These are phyloP conservation scores for Origma solitaria DNA, from an alignment of 2,113 vertebrate genomes.

Conservation along the genomic window DNA sequence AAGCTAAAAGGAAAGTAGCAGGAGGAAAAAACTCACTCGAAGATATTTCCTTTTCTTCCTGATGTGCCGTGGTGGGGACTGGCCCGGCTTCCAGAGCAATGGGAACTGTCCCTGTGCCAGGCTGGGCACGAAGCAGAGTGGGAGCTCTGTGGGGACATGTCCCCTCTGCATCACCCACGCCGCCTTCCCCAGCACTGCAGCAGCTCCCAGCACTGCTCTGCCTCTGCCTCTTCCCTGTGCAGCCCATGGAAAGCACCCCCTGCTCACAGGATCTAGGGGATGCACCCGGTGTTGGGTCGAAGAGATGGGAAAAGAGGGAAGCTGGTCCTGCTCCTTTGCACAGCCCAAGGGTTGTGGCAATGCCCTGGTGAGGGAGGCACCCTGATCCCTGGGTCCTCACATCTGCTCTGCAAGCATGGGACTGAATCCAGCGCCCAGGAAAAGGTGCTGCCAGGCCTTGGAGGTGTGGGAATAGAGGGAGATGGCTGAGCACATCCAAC, in stretches of 20 bases:
- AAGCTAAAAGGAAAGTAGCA: neutral
- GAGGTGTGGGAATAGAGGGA: fast-evolving
- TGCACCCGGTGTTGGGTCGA: fast-evolving
- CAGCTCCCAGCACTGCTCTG: neutral
- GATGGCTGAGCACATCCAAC: neutral
- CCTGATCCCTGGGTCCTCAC: neutral
- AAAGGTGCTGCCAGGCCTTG: neutral
- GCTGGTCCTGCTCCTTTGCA: neutral
- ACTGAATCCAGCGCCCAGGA: neutral
- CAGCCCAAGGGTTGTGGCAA: neutral
- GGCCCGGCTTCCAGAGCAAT: neutral
- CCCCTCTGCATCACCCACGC: neutral
- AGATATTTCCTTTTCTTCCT: neutral
- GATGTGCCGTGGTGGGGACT: neutral
- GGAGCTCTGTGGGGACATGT: neutral
- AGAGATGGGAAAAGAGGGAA: neutral
- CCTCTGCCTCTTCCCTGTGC: neutral
- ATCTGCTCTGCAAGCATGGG: fast-evolving
- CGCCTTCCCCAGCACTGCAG: neutral
- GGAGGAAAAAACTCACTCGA: neutral
- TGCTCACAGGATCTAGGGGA: neutral
- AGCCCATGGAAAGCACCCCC: fast-evolving
- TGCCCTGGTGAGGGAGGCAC: fast-evolving
- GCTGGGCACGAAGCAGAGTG: neutral
- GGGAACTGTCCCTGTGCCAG: neutral